Evolutionary conservation across 1,140 invertebrate species (phyloP).

Genomic region (Drosophila kanapiae): DNA sequence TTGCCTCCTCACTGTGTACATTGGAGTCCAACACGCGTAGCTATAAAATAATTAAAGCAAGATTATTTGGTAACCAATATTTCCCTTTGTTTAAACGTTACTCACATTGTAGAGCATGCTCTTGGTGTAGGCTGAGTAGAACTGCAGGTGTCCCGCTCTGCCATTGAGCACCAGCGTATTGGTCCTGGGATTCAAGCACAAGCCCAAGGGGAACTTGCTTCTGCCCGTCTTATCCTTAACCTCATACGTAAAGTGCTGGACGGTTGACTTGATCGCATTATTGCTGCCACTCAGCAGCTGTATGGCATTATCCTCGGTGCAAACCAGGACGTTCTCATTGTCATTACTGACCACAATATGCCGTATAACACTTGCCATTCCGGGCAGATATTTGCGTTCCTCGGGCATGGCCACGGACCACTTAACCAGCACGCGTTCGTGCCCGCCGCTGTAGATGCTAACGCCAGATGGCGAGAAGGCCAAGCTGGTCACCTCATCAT

Average conservation of each 20-base stretch:
- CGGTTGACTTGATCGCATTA: constrained; percentile 87
- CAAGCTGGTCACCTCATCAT: constrained; percentile 89
- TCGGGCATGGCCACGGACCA: constrained; percentile 87
- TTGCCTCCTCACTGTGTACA: constrained; percentile 88
- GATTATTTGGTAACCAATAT: neutral
- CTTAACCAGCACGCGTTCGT: constrained; percentile 92
- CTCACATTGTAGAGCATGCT: constrained; percentile 91
- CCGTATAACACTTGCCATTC: constrained; percentile 90
- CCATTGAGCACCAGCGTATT: constrained; percentile 91
- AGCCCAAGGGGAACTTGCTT: constrained; percentile 87
- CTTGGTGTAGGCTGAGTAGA: constrained; percentile 90
- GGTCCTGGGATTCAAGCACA: constrained; percentile 89
- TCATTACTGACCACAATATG: constrained; percentile 89
- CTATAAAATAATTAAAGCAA: constrained; percentile 86
- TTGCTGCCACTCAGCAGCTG: constrained; percentile 88
- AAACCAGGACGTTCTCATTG: constrained; percentile 89
- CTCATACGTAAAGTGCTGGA: constrained; percentile 90
- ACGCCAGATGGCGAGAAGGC: constrained; percentile 90
- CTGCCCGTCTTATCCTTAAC: constrained; percentile 83
- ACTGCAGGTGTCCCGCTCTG: constrained; percentile 92
- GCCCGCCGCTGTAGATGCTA: constrained; percentile 90
- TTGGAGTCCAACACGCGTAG: constrained; percentile 92
- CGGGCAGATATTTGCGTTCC: constrained; percentile 89
- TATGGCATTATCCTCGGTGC: constrained; percentile 92
- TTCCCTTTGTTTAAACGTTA: constrained; percentile 2